Percentiles rank a stretch among this genome's conserved stretches.
These are phyloP conservation scores for Polypedilum vanderplanki DNA, from an alignment of 1,140 invertebrate species.

Conservation along the genomic window DNA sequence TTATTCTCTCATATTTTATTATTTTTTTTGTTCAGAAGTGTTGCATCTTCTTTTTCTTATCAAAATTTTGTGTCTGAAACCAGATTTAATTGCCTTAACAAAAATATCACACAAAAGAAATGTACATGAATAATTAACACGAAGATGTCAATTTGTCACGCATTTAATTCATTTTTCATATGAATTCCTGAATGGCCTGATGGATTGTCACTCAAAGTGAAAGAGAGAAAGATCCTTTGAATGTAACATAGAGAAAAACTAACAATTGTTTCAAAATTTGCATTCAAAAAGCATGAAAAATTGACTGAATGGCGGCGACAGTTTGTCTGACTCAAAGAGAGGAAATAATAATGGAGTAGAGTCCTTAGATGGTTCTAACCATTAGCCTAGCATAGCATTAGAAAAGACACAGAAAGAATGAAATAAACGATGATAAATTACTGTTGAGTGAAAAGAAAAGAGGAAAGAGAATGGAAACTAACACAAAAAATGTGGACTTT, in stretches of 20 bases:
- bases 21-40: too few relatives aligned
- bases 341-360: neutral
- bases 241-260: neutral
- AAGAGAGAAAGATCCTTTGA: too few relatives aligned
- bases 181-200: too few relatives aligned
- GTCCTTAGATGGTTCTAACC: neutral
- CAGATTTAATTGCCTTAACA: too few relatives aligned
- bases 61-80: too few relatives aligned
- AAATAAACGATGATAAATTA: conserved; percentile 27
- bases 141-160: too few relatives aligned
- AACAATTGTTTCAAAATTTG: neutral
- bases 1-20: neutral
- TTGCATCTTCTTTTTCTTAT: too few relatives aligned
- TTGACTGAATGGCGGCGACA: neutral
- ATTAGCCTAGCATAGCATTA: neutral
- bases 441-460: neutral
- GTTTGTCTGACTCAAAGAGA: neutral
- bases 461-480: conserved; percentile 8
- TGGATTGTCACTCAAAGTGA: too few relatives aligned
- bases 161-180: too few relatives aligned
- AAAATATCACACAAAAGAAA: too few relatives aligned
- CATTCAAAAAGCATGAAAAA: neutral
- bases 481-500: neutral
- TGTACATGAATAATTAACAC: too few relatives aligned
- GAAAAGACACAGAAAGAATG: neutral